A percentile compares a stretch with the other conserved stretches of the same genome.
Conservation (phyloP, 92 coral and sea anemone genomes). For the Palythoa grandis region DNA sequence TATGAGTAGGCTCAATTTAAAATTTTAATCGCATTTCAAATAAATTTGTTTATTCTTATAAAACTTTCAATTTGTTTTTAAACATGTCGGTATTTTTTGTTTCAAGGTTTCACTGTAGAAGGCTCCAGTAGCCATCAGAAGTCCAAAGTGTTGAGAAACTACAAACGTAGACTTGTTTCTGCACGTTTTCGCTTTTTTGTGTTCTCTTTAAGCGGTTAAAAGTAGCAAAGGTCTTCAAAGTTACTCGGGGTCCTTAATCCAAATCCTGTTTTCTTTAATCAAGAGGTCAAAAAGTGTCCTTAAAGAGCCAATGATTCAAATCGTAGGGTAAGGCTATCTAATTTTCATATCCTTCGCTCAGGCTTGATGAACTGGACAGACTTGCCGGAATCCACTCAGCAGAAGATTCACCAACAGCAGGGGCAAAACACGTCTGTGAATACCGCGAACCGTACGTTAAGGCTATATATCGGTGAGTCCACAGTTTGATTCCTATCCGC, state of each 20-base stretch:
- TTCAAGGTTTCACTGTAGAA: not conserved
- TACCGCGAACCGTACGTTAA: constrained; percentile 25
- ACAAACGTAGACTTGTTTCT: not conserved
- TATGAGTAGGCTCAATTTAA: not conserved
- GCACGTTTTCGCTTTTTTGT: not conserved
- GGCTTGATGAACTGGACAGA: constrained; percentile 36
- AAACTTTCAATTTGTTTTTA: not conserved
- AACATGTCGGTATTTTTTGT: not conserved
- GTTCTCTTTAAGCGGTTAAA: not conserved
- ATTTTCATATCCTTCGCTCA: not conserved
- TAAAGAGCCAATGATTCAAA: not conserved
- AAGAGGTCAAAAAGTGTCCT: constrained; percentile 9
- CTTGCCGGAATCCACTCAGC: not conserved
- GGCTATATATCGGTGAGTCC: not conserved
- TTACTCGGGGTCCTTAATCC: not conserved
- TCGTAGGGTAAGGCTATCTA: too few species aligned
- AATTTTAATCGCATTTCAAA: not conserved
- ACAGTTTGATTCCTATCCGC: not conserved
- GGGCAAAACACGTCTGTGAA: constrained; percentile 27
- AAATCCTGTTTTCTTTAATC: not conserved
- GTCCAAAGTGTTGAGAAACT: not conserved
- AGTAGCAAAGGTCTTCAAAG: not conserved
- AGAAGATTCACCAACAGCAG: not conserved
- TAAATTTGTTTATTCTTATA: not conserved
- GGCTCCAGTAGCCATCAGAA: not conserved